Evolutionary conservation across 1,140 invertebrate species (phyloP), one percentile per base, ranked within the genome.

Genomic region (Drosophila orosa): DNA sequence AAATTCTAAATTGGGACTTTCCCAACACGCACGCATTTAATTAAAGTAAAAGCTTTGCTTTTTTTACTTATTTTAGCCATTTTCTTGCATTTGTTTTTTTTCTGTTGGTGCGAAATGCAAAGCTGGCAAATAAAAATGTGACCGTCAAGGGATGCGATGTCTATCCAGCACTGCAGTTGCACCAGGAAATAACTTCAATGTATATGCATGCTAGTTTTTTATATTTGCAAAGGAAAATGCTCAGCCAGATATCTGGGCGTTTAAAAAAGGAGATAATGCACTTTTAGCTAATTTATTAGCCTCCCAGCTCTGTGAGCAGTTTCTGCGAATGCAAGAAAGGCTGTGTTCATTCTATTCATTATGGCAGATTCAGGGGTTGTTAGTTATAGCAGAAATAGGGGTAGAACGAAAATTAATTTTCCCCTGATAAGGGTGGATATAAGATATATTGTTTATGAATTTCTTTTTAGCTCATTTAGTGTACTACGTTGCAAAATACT

Each of bases 11-110:
- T 83, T 87, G 78, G 65, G 45, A 82, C 69, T 87, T 82, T 60
- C 71, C 66, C 68, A 71, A 67, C 83, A 87, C 83, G 83, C 83
- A 87, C 83, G 79, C 83, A 87, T 87, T 87, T 87, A 87, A 87
- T 87, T 87, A 87, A 89, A 87, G 84, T 87, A 87, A 87, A 87
- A 87, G 83, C 83, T 71, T 87, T 71, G 84, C 58, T 68, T 87
- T 81, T 81, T 72, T 60, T 66, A 58, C 52, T 61, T 61, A 29
- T 72, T 76, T 67, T 39, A 25, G 33, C 19, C 10, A 47, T 37
- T 29, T 67, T 29, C 52, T 55, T 66, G 72, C 40, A 24, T 52
- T 63, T 55, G 27, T 54, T 44, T 29, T 57, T 74, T 66, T 73
- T 66, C 40, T 67, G 59, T 74, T 75, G 25, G 73, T 67, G 68